Conservation (phyloP, 2,113 vertebrate species). For the Thalassarche chlororhynchos region DNA sequence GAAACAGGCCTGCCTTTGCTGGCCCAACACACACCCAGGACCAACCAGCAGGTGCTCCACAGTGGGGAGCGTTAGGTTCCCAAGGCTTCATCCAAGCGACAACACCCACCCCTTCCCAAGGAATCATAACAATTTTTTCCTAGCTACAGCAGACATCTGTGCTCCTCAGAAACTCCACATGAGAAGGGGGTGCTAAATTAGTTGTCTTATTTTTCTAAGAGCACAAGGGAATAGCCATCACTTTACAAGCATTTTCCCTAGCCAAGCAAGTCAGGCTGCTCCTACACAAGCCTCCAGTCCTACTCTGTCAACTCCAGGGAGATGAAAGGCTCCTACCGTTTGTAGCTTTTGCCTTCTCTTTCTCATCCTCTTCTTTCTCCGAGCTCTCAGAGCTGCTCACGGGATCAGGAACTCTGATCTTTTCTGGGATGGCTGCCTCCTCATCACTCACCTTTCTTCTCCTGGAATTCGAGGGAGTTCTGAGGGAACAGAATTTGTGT, state of each 20-base stretch:
- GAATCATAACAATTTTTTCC: neutral
- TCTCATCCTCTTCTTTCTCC: conserved; percentile 76
- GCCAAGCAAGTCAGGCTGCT: neutral
- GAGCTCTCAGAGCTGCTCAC: conserved; percentile 80
- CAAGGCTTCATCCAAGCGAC: neutral
- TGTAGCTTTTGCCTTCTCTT: conserved; percentile 55
- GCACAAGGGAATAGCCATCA: neutral
- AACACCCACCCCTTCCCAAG: neutral
- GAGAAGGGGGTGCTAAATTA: neutral
- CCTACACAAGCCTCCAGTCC: neutral
- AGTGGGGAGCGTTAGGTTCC: neutral
- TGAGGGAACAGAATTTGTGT: conserved; percentile 10
- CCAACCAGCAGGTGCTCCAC: neutral
- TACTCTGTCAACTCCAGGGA: neutral
- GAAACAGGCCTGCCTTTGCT: neutral
- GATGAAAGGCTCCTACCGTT: conserved; percentile 51
- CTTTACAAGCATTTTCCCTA: neutral
- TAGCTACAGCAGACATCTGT: conserved; percentile 15
- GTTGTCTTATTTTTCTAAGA: neutral
- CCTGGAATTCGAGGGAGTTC: conserved; percentile 65
- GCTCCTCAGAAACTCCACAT: neutral
- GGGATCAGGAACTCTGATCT: conserved; percentile 74
- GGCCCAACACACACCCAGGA: neutral
- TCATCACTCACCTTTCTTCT: conserved; percentile 67
- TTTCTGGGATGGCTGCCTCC: conserved; percentile 48